A percentile compares a stretch with the other conserved stretches of the same genome.
Conservation (phyloP, 2,888 invertebrate species). For the Chouioia cunea region DNA sequence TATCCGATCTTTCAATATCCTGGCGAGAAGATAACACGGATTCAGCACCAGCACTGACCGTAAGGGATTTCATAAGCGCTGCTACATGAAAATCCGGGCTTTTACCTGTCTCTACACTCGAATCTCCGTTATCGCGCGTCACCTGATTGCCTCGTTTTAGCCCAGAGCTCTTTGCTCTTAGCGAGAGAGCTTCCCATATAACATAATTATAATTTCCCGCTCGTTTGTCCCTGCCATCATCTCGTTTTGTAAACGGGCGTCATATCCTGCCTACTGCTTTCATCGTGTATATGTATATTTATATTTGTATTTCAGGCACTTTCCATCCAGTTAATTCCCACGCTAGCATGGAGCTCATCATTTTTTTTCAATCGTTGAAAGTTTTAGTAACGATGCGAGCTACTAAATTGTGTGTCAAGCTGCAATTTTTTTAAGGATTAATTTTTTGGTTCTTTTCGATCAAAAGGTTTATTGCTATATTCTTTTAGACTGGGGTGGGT, state of each 20-base stretch:
- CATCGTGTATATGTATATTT: background rate
- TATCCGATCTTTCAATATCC: too few species aligned
- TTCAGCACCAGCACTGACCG: background rate
- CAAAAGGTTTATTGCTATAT: too few species aligned
- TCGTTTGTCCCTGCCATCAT: background rate
- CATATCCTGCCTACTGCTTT: background rate
- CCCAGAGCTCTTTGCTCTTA: constrained; percentile 8
- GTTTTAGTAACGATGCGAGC: too few species aligned
- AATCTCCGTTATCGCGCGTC: constrained; percentile 6
- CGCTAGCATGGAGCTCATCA: too few species aligned
- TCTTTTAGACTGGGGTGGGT: too few species aligned
- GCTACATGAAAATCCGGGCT: constrained; percentile 4
- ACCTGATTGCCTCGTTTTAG: constrained; percentile 34
- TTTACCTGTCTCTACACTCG: background rate
- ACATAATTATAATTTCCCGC: constrained; percentile 36
- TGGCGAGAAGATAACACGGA: too few species aligned
- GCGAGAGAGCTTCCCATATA: background rate
- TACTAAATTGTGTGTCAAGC: too few species aligned
- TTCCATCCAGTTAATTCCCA: too few species aligned
- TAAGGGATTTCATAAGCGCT: background rate
- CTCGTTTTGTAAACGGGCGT: constrained; percentile 24
- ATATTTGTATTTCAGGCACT: constrained; percentile 15
- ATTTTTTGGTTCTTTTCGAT: too few species aligned
- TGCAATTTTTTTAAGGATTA: too few species aligned
- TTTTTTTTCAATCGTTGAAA: too few species aligned